Percentiles rank a stretch among this genome's conserved stretches.
Conservation (phyloP, 2,113 vertebrate species). For the Tragelaphus scriptus region DNA sequence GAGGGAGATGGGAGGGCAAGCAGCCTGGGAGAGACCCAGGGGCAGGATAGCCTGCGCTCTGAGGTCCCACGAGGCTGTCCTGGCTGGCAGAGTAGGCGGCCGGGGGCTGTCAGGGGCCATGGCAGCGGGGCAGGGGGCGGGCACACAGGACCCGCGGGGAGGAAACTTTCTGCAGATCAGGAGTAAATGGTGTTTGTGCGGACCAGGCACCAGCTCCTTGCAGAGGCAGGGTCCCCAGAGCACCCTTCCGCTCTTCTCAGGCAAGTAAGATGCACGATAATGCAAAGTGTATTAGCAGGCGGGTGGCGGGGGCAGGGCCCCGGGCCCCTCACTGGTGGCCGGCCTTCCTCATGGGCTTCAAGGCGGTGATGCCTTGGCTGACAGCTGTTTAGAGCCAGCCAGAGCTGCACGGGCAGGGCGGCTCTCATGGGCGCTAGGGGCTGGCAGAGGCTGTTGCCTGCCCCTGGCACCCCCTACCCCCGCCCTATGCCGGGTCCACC, state of each 20-base stretch:
- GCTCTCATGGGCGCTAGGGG: background rate
- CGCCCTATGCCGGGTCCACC: background rate
- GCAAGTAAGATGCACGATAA: background rate
- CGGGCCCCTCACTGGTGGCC: accelerated
- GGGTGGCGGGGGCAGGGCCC: background rate
- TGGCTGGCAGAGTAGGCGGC: accelerated
- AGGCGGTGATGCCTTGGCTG: background rate
- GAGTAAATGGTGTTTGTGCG: background rate
- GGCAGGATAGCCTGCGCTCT: background rate
- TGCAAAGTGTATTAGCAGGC: background rate
- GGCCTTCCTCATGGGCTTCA: background rate
- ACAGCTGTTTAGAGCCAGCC: background rate
- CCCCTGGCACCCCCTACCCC: accelerated
- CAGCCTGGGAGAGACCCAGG: background rate
- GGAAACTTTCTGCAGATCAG: background rate
- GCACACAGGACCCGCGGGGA: background rate
- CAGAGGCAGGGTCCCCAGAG: background rate
- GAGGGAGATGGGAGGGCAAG: background rate
- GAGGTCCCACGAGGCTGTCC: background rate
- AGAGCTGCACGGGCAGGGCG: background rate
- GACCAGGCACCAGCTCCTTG: background rate
- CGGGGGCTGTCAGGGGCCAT: accelerated
- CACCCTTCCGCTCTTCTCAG: background rate
- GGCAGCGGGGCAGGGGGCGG: accelerated
- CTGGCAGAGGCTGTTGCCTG: background rate